A percentile compares a stretch with the other conserved stretches of the same genome.
phyloP scores from a whole-genome alignment of 1,140 invertebrate species.

The Drosophila pseudoobscura region DNA sequence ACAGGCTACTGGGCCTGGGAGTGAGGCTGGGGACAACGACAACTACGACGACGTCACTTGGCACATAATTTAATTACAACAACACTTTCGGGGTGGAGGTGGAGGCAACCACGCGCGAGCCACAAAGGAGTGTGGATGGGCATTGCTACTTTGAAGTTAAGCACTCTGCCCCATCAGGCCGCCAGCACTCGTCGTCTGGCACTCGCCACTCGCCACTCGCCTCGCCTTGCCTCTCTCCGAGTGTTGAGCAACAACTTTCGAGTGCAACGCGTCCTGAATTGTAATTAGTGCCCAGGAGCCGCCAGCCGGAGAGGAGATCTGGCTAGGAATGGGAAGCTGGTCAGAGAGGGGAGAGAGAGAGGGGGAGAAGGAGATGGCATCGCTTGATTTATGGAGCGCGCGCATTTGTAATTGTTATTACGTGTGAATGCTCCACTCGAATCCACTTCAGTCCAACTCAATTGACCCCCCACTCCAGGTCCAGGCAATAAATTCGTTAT shows the following conservation, averaged over 20 bases:
- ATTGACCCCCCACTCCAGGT: not conserved
- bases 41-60: conserved; percentile 56
- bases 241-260: conserved; percentile 63
- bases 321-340: not conserved
- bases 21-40: conserved; percentile 32
- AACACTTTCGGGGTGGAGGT: conserved; percentile 41
- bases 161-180: conserved; percentile 16
- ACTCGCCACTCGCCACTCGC: conserved; percentile 13
- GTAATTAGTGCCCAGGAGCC: conserved; percentile 54
- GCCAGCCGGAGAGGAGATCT: not conserved
- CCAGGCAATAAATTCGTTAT: conserved; percentile 57
- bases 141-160: conserved; percentile 53
- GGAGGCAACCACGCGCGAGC: not conserved
- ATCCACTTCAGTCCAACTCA: conserved; percentile 14
- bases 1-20: not conserved
- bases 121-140: conserved; percentile 1
- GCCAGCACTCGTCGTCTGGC: conserved; percentile 6
- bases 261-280: conserved; percentile 66
- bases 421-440: conserved; percentile 47
- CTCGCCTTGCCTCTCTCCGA: conserved; percentile 24
- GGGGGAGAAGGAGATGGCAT: conserved; percentile 21
- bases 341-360: conserved; percentile 2
- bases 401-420: conserved; percentile 65
- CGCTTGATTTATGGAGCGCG: conserved; percentile 57
- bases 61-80: conserved; percentile 67